Evolutionary conservation across 2,113 vertebrate species (phyloP).

Genomic region (Ia io): DNA sequence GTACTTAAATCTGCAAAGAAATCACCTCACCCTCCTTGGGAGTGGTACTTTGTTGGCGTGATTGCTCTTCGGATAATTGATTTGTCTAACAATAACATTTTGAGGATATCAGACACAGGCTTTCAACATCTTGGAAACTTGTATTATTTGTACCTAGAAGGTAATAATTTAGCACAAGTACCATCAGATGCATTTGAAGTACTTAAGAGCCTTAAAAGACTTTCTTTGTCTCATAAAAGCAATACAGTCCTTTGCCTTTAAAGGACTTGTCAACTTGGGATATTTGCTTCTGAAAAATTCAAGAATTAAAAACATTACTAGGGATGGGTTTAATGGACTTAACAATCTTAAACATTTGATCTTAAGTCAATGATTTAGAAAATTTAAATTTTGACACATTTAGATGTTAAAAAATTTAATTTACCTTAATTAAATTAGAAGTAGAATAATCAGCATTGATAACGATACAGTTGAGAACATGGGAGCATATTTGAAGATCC

Average conservation of each 20-base stretch:
- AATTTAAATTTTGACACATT: slow-evolving; percentile 79
- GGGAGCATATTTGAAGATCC: slow-evolving; percentile 81
- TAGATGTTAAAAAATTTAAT: slow-evolving; percentile 77
- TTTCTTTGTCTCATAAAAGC: slow-evolving; percentile 82
- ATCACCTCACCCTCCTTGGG: slow-evolving; percentile 75
- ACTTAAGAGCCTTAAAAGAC: slow-evolving; percentile 80
- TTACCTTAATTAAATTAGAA: slow-evolving; percentile 82
- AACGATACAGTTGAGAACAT: slow-evolving; percentile 80
- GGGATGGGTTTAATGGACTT: slow-evolving; percentile 80
- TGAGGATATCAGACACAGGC: slow-evolving; percentile 76
- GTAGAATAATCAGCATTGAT: slow-evolving; percentile 79
- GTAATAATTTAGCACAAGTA: slow-evolving; percentile 80
- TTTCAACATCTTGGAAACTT: slow-evolving; percentile 81
- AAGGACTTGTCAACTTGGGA: slow-evolving; percentile 77
- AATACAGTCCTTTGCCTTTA: slow-evolving; percentile 81
- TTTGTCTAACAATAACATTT: slow-evolving; percentile 82
- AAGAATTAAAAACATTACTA: slow-evolving; percentile 76
- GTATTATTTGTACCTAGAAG: slow-evolving; percentile 79
- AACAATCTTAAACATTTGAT: slow-evolving; percentile 80
- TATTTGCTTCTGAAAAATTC: slow-evolving; percentile 79
- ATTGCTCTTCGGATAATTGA: slow-evolving; percentile 79
- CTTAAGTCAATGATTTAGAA: slow-evolving; percentile 81
- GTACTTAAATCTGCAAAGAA: slow-evolving; percentile 78
- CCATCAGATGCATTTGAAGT: slow-evolving; percentile 79
- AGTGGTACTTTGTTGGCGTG: slow-evolving; percentile 78